These are phyloP conservation scores for Drosophila triauraria DNA, from an alignment of 1,140 invertebrate species.

Conservation along the genomic window DNA sequence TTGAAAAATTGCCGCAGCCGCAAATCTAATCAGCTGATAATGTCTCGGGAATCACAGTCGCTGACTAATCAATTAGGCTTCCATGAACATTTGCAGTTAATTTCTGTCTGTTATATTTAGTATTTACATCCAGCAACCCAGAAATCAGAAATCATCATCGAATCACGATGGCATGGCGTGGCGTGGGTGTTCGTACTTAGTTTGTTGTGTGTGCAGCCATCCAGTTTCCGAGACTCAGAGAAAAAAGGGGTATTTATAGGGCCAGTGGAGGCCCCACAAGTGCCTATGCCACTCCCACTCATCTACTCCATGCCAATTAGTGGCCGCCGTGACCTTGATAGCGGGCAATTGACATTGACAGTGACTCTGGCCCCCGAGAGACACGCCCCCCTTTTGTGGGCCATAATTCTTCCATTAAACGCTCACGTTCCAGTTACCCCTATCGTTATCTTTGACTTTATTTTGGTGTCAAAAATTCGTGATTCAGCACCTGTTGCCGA, in stretches of 20 bases:
- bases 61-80: constrained; percentile 50
- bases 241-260: constrained; percentile 29
- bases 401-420: constrained; percentile 12
- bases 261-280: constrained; percentile 31
- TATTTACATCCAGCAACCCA: constrained; percentile 18
- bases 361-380: constrained; percentile 29
- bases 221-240: constrained; percentile 4
- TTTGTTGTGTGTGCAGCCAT: constrained; percentile 19
- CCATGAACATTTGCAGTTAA: constrained; percentile 24
- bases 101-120: constrained; percentile 24
- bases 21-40: constrained; percentile 46
- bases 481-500: constrained; percentile 18
- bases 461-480: constrained; percentile 9
- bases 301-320: not conserved
- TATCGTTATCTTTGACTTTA: constrained; percentile 23
- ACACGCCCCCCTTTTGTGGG: constrained; percentile 43
- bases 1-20: constrained; percentile 37
- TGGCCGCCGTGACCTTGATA: constrained; percentile 19
- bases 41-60: constrained; percentile 29
- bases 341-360: constrained; percentile 24
- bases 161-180: constrained; percentile 26
- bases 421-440: not conserved
- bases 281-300: constrained; percentile 5
- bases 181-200: not conserved
- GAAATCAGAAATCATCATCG: constrained; percentile 1